A percentile compares a stretch with the other conserved stretches of the same genome.
phyloP scores from a whole-genome alignment of 2,113 vertebrate genomes.

The Forbesichthys agassizii region DNA sequence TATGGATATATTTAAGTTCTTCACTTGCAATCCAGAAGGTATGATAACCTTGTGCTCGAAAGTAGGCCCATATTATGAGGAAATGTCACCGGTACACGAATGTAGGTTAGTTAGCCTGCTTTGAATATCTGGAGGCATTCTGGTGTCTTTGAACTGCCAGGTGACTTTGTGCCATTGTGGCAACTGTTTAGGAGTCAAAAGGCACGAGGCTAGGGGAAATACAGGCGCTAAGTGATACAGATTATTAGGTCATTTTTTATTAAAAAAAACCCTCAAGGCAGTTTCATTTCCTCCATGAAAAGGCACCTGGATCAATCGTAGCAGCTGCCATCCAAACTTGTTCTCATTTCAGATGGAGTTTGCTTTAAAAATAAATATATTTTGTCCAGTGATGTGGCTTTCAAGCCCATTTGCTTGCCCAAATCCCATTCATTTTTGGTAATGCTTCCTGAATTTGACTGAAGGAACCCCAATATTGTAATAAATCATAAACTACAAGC shows the following conservation, averaged over 20 bases:
- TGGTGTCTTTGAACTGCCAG: constrained; percentile 72
- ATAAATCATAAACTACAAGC: constrained; percentile 33
- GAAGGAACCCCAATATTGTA: constrained; percentile 6
- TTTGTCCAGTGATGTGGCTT: constrained; percentile 3
- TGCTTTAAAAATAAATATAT: constrained; percentile 14
- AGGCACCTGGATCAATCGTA: constrained; percentile 6
- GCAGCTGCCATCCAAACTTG: constrained; percentile 24
- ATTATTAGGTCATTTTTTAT: constrained; percentile 3
- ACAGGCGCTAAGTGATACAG: constrained; percentile 55
- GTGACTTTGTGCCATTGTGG: constrained; percentile 75
- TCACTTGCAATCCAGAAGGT: not conserved
- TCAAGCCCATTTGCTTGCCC: constrained; percentile 38
- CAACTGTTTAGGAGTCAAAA: constrained; percentile 77
- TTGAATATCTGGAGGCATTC: constrained; percentile 62
- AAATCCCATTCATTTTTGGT: constrained; percentile 2
- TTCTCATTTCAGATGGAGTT: constrained; percentile 50
- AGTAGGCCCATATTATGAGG: not conserved
- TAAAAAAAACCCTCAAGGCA: not conserved
- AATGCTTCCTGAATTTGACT: constrained; percentile 24
- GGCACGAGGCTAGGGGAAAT: constrained; percentile 72
- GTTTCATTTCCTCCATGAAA: constrained; percentile 14
- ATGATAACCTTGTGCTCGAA: not conserved
- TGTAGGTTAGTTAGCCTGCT: not conserved
- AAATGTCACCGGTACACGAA: not conserved
- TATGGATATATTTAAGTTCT: not conserved